phyloP scores from a whole-genome alignment of 1,140 invertebrate species.

The Maniola jurtina region DNA sequence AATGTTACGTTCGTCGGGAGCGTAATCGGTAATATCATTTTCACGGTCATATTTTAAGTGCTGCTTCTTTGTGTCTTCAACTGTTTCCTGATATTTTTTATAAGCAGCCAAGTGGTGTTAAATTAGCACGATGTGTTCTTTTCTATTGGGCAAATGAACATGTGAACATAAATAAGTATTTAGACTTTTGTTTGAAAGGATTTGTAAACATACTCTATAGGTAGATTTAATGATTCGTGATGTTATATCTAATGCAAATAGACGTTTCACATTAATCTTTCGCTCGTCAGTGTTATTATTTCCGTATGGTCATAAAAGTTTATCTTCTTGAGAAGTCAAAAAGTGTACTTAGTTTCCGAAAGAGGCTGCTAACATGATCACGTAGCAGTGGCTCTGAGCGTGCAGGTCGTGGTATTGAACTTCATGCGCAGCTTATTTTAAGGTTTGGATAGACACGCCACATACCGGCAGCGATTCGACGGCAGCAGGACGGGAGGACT shows the following conservation, averaged over 20 bases:
- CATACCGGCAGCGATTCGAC: not conserved
- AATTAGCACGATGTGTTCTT: slow-evolving; percentile 17
- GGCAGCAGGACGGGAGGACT: too few relatives aligned
- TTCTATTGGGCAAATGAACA: not conserved
- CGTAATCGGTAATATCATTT: slow-evolving; percentile 47
- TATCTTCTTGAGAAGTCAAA: slow-evolving; percentile 15
- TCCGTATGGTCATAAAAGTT: slow-evolving; percentile 2
- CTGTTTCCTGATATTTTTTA: slow-evolving; percentile 52
- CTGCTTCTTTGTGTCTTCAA: slow-evolving; percentile 43
- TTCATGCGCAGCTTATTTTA: slow-evolving; percentile 21
- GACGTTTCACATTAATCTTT: slow-evolving; percentile 8
- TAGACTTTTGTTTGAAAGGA: too few relatives aligned
- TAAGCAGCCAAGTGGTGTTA: slow-evolving; percentile 22
- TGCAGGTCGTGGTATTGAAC: slow-evolving; percentile 63
- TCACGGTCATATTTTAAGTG: slow-evolving; percentile 53
- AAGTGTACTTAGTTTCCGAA: slow-evolving; percentile 3
- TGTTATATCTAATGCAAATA: not conserved
- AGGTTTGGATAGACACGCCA: not conserved
- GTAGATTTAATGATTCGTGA: slow-evolving; percentile 2
- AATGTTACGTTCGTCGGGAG: slow-evolving; percentile 37
- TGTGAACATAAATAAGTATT: not conserved
- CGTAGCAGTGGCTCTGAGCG: slow-evolving; percentile 24
- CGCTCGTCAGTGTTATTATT: slow-evolving; percentile 1
- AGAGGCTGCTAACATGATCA: slow-evolving; percentile 1
- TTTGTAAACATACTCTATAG: too few relatives aligned